phyloP scores from a whole-genome alignment of 2,888 invertebrate genomes.

The Drosophila fulvimacula region DNA sequence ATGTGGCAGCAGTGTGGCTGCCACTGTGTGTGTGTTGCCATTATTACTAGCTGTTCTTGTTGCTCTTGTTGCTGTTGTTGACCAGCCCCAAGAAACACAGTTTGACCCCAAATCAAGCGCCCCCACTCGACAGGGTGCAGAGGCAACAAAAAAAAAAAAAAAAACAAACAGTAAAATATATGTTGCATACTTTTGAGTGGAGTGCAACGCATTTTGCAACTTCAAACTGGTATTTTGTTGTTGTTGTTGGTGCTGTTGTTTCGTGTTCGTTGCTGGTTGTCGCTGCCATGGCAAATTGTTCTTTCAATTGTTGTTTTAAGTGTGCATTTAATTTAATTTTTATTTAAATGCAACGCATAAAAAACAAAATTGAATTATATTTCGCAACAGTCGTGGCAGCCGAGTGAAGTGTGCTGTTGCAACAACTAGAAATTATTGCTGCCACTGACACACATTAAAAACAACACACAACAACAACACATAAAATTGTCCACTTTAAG shows the following conservation, averaged over 20 bases:
- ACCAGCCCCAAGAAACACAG: constrained; percentile 56
- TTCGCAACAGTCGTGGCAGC: constrained; percentile 15
- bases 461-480: background rate
- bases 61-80: constrained; percentile 58
- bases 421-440: constrained; percentile 33
- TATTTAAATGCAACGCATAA: constrained; percentile 58
- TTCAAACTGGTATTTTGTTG: constrained; percentile 69
- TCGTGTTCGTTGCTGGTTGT: constrained; percentile 15
- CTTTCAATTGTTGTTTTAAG: constrained; percentile 44
- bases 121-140: constrained; percentile 28
- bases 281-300: constrained; percentile 40
- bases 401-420: constrained; percentile 22
- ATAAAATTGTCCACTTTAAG: constrained; percentile 7
- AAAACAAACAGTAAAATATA: constrained; percentile 28
- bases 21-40: constrained; percentile 21
- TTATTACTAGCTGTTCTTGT: constrained; percentile 51
- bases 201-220: constrained; percentile 72
- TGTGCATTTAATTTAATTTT: constrained; percentile 73
- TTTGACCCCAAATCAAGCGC: constrained; percentile 44
- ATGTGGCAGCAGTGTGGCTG: constrained; percentile 63
- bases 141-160: background rate
- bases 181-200: constrained; percentile 72
- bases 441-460: constrained; percentile 43
- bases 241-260: constrained; percentile 19
- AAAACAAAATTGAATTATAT: constrained; percentile 36